phyloP scores from a whole-genome alignment of 2,113 vertebrate genomes.

The Balaeniceps rex region DNA sequence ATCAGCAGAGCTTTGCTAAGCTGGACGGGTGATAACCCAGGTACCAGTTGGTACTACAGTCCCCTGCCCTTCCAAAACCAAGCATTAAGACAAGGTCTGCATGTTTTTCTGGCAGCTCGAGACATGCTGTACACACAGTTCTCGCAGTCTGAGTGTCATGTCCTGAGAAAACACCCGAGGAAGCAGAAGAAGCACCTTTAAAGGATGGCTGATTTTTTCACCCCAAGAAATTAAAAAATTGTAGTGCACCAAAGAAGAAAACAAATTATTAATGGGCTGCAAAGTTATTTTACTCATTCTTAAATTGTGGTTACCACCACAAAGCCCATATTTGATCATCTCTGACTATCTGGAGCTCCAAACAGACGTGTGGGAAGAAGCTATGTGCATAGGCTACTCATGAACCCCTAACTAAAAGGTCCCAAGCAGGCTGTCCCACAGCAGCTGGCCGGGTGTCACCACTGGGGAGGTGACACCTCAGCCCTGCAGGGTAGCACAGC shows the following conservation, averaged over 20 bases:
- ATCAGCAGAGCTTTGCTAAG: not conserved
- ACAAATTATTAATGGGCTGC: not conserved
- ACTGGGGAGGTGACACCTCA: not conserved
- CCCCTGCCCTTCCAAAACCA: not conserved
- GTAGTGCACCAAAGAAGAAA: not conserved
- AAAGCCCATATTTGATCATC: not conserved
- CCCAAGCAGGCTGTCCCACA: not conserved
- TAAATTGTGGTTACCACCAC: not conserved
- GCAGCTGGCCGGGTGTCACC: not conserved
- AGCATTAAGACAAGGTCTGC: not conserved
- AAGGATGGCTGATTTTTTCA: not conserved
- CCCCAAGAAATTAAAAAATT: not conserved
- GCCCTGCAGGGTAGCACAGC: not conserved
- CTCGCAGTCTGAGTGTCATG: fast-evolving
- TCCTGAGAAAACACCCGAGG: not conserved
- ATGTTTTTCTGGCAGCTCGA: not conserved
- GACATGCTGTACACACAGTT: not conserved
- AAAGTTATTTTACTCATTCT: not conserved
- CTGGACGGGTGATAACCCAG: fast-evolving
- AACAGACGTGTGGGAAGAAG: not conserved
- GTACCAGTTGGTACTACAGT: not conserved
- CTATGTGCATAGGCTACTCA: not conserved
- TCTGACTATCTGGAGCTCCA: not conserved
- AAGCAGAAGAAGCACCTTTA: not conserved
- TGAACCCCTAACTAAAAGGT: not conserved